Conservation (phyloP, 2,797 vertebrate genomes). For the Acipenser ruthenus region DNA sequence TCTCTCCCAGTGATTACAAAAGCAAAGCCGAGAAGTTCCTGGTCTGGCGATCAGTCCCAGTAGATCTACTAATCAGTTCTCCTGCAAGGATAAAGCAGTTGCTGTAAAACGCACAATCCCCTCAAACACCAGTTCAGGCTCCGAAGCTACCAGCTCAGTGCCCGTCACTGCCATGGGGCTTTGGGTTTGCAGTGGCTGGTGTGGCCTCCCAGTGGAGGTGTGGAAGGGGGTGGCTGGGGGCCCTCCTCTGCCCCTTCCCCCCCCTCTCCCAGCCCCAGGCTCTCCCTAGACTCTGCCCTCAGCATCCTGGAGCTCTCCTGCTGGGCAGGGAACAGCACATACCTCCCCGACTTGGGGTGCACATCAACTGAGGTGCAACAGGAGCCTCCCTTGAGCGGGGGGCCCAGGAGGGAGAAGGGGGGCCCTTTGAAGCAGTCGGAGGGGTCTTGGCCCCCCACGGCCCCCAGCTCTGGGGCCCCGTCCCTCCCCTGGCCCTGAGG, state of each 20-base stretch:
- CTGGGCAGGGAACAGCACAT: slow-evolving; percentile 74
- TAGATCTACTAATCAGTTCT: too few species aligned
- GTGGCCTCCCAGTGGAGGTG: not conserved
- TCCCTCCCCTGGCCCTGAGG: slow-evolving; percentile 70
- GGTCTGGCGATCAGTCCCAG: too few species aligned
- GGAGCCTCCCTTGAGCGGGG: slow-evolving; percentile 53
- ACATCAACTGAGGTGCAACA: slow-evolving; percentile 69
- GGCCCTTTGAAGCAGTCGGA: not conserved
- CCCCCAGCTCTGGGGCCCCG: slow-evolving; percentile 36
- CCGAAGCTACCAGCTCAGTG: too few species aligned
- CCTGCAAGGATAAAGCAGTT: too few species aligned
- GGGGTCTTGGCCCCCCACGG: not conserved
- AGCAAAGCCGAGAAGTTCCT: too few species aligned
- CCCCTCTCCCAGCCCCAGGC: slow-evolving; percentile 39
- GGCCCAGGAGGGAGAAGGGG: slow-evolving; percentile 29
- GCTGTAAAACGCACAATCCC: too few species aligned
- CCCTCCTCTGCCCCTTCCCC: slow-evolving; percentile 24
- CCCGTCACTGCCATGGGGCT: too few species aligned
- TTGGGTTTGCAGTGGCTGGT: too few species aligned
- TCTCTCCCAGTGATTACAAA: too few species aligned
- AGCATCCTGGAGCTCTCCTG: slow-evolving; percentile 57
- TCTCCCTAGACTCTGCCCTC: slow-evolving; percentile 54
- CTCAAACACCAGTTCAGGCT: too few species aligned
- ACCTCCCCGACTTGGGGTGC: slow-evolving; percentile 63
- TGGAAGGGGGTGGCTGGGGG: slow-evolving; percentile 24